phyloP scores from a whole-genome alignment of 2,888 invertebrate genomes.

The Temnothorax unifasciatus region DNA sequence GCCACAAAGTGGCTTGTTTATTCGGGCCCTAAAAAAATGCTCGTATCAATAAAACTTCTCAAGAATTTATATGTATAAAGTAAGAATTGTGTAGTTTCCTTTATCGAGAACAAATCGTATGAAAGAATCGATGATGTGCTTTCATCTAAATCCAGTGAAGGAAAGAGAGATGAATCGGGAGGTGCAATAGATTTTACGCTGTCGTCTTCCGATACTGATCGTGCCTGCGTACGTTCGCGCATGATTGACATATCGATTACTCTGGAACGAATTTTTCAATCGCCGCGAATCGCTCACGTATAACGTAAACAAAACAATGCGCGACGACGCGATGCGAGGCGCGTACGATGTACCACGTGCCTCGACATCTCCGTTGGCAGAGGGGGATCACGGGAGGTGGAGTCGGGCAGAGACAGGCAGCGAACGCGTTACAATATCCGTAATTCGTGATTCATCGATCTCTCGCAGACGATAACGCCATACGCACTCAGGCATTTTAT shows the following conservation, averaged over 20 bases:
- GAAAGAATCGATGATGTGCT: neutral
- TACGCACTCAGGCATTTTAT: constrained; percentile 14
- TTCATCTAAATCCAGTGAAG: neutral
- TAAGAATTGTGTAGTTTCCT: neutral
- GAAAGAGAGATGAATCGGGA: neutral
- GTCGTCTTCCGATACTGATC: constrained; percentile 21
- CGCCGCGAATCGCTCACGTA: constrained; percentile 22
- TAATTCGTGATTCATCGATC: constrained; percentile 74
- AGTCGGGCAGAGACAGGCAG: constrained; percentile 53
- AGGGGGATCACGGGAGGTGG: constrained; percentile 61
- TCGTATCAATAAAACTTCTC: neutral
- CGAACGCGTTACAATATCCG: constrained; percentile 71
- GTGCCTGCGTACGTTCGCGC: neutral
- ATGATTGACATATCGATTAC: constrained; percentile 64
- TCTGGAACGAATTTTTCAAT: constrained; percentile 64
- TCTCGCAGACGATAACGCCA: constrained; percentile 29
- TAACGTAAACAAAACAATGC: constrained; percentile 66
- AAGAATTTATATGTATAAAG: constrained; percentile 6
- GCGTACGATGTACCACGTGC: constrained; percentile 70
- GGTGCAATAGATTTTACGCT: neutral
- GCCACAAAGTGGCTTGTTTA: no score
- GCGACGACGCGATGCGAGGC: constrained; percentile 51
- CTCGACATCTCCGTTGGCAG: constrained; percentile 63
- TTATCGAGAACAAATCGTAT: neutral
- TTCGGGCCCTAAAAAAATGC: neutral